Evolutionary conservation across 1,140 invertebrate genomes (phyloP).

Genomic region (Drosophila ambigua): DNA sequence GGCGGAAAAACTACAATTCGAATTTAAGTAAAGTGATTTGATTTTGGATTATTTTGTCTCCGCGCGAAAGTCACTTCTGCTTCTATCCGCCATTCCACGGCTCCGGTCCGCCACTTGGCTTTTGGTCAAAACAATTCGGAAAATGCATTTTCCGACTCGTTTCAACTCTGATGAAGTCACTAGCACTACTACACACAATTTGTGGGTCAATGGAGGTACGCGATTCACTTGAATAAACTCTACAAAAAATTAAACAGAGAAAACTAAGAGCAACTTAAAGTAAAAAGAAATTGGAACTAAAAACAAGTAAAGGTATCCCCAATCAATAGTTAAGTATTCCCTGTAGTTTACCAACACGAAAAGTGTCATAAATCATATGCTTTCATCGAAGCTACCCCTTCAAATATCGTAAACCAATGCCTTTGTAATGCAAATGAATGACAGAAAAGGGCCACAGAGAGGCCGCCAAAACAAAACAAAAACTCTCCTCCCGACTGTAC

Average conservation of each 20-base stretch:
- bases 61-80: conserved; percentile 36
- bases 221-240: conserved; percentile 27
- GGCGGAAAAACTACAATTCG: conserved; percentile 55
- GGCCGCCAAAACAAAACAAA: conserved; percentile 29
- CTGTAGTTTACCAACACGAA: conserved; percentile 38
- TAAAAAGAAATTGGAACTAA: conserved; percentile 6
- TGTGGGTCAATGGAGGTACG: conserved; percentile 31
- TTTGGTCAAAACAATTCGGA: conserved; percentile 49
- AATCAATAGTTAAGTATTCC: conserved; percentile 29
- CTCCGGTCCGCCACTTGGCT: conserved; percentile 27
- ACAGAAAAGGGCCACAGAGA: conserved; percentile 37
- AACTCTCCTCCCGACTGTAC: conserved; percentile 18
- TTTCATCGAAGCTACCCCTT: background rate
- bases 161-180: conserved; percentile 23
- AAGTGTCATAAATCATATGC: conserved; percentile 66
- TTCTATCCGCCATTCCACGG: background rate
- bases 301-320: background rate
- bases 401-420: conserved; percentile 22
- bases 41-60: conserved; percentile 65
- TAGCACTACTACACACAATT: conserved; percentile 13
- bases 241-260: conserved; percentile 4
- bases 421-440: conserved; percentile 69
- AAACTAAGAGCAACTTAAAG: too few species aligned
- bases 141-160: conserved; percentile 47
- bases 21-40: conserved; percentile 72